phyloP scores from a whole-genome alignment of 1,140 invertebrate genomes.

The Bombus vancouverensis region DNA sequence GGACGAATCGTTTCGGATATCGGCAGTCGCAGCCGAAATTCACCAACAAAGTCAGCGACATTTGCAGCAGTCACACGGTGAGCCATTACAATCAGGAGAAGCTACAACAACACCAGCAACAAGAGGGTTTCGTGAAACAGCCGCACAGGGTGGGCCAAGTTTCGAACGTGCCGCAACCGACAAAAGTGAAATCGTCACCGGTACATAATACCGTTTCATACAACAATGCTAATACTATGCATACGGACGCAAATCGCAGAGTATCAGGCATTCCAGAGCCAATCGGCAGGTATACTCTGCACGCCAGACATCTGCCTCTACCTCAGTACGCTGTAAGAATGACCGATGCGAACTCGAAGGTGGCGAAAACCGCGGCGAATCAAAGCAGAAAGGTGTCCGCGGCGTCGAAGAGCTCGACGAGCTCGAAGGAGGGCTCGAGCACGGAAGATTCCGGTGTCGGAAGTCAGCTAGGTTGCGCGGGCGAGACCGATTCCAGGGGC shows the following conservation, averaged over 20 bases:
- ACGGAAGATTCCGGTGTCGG: slow-evolving; percentile 86
- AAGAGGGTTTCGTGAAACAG: slow-evolving; percentile 53
- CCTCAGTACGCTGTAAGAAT: slow-evolving; percentile 87
- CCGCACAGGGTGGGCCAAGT: slow-evolving; percentile 41
- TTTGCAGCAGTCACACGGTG: slow-evolving; percentile 73
- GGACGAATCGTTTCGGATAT: slow-evolving; percentile 83
- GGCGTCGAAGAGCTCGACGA: slow-evolving; percentile 68
- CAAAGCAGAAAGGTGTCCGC: slow-evolving; percentile 82
- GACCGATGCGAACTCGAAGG: slow-evolving; percentile 85
- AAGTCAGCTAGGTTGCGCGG: slow-evolving; percentile 81
- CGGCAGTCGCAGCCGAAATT: slow-evolving; percentile 78
- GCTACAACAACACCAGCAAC: slow-evolving; percentile 57
- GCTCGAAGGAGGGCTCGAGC: slow-evolving; percentile 82
- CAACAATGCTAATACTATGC: slow-evolving; percentile 20
- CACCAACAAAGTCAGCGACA: slow-evolving; percentile 81
- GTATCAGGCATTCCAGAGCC: slow-evolving; percentile 70
- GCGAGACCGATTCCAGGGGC: slow-evolving; percentile 66
- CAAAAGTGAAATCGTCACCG: slow-evolving; percentile 68
- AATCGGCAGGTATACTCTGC: slow-evolving; percentile 86
- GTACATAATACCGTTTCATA: slow-evolving; percentile 60
- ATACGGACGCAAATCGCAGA: slow-evolving; percentile 58
- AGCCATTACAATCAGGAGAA: slow-evolving; percentile 75
- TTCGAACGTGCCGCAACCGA: slow-evolving; percentile 36
- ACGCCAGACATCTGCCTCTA: slow-evolving; percentile 87
- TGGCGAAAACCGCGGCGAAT: slow-evolving; percentile 88